Conservation (phyloP, 2,888 invertebrate genomes). For the Pseudolycoriella hygida region DNA sequence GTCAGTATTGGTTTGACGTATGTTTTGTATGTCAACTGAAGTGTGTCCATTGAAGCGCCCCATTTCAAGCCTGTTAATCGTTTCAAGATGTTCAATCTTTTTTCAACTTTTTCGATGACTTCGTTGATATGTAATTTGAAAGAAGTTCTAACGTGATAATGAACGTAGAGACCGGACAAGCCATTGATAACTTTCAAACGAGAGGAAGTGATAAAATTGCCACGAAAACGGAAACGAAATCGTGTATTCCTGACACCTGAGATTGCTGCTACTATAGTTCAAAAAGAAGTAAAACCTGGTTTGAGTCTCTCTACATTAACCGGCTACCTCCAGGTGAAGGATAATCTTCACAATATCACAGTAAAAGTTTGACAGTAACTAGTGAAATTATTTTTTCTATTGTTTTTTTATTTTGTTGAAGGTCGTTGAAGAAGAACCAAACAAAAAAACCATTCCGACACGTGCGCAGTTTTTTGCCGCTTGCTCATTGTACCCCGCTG, state of each 20-base stretch:
- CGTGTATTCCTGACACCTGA: slow-evolving; percentile 51
- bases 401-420: not conserved
- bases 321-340: slow-evolving; percentile 56
- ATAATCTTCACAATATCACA: slow-evolving; percentile 52
- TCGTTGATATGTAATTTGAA: too few relatives aligned
- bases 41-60: too few relatives aligned
- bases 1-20: too few relatives aligned
- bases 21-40: too few relatives aligned
- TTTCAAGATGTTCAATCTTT: too few relatives aligned
- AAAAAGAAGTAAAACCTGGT: slow-evolving; percentile 53
- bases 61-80: too few relatives aligned
- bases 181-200: slow-evolving; percentile 49
- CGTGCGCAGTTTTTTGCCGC: too few relatives aligned
- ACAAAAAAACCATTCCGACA: slow-evolving; percentile 13
- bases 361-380: slow-evolving; percentile 14
- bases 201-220: slow-evolving; percentile 58
- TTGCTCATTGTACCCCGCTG: too few relatives aligned
- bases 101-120: too few relatives aligned
- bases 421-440: not conserved
- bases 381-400: not conserved
- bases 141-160: not conserved
- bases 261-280: slow-evolving; percentile 43
- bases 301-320: slow-evolving; percentile 57
- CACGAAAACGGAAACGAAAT: slow-evolving; percentile 52
- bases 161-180: slow-evolving; percentile 31